Base-by-base conservation (phyloP, 1,140 invertebrate genomes). In the Anoplophora glabripennis region DNA sequence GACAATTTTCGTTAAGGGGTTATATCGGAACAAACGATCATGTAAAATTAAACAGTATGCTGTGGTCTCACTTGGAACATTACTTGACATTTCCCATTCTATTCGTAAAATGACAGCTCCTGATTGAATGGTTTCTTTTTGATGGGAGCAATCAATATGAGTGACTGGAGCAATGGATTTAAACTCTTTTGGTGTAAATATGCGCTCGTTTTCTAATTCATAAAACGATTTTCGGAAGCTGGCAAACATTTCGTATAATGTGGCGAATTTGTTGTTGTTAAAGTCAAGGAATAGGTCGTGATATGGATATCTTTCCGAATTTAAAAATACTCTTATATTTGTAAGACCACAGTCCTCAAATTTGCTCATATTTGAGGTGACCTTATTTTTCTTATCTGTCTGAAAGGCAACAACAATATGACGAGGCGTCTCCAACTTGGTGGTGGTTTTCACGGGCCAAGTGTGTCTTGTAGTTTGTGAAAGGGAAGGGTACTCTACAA, bases 301-400 rank as follows among this genome's bases (percentile, higher is more conserved):
- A 58, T 73, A 70, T 9, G 70, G 69, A 64, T 63, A 72, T 18
- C 18, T 46, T 48, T 70, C 63, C n/a, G 60, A 67, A 14, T 58
- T 58, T 52, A 51, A 18, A 52, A 58, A 58, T 33, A 57, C 12
- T 40, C 33, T 57, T 38, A 57, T 40, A 51, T 57, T 48, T 28
- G n/a, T 58, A n/a, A 56, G 18, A 9, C 44, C 15, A 36, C 28
- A 33, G 28, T 60, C 28, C 40, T 60, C 42, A 60, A 60, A 60
- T 37, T 46, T 33, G 15, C 51, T 54, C n/a, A 42, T 42, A 54
- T 54, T 40, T 35, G 36, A 11, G 12, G 54, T 5, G 10, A 38
- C 33, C 10, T 60, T 37, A 18, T 17, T 21, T 40, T 36, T 21
- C 46, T 46, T 49, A 12, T 61, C 40, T 49, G 52, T 35, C 45